Conservation (phyloP, 2,113 vertebrate genomes). For the Sakesphorus luctuosus region DNA sequence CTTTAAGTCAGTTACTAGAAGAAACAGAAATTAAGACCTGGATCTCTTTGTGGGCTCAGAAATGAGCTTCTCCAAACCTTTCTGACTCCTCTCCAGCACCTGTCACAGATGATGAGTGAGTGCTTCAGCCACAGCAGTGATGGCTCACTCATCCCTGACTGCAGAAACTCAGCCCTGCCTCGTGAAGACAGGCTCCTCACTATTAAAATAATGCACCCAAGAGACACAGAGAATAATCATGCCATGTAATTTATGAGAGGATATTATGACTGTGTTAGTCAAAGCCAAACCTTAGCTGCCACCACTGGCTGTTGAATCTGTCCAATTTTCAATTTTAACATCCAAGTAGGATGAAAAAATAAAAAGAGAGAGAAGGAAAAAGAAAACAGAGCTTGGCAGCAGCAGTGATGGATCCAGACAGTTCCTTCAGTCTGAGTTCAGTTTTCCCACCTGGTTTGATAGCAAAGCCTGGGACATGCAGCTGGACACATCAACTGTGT, state of each 20-base stretch:
- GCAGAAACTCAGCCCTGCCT: neutral
- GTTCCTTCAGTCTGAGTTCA: neutral
- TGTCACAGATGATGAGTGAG: neutral
- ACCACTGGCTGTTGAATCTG: neutral
- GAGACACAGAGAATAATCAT: neutral
- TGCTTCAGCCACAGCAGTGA: neutral
- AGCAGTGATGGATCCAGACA: neutral
- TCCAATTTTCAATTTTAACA: neutral
- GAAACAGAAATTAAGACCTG: neutral
- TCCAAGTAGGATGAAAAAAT: neutral
- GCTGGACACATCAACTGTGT: neutral
- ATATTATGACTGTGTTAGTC: neutral
- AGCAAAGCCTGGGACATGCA: neutral
- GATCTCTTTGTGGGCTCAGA: neutral
- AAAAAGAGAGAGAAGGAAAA: neutral
- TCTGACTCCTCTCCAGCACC: neutral
- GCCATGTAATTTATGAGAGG: neutral
- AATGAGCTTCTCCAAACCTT: neutral
- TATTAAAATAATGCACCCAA: neutral
- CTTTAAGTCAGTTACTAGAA: neutral
- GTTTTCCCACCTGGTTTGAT: neutral
- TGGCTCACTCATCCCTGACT: neutral
- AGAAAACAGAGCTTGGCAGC: neutral
- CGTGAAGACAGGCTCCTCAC: neutral
- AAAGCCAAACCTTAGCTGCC: neutral